Base-by-base conservation (phyloP, 2,888 invertebrate genomes). In the Ryuthela nishihirai region DNA sequence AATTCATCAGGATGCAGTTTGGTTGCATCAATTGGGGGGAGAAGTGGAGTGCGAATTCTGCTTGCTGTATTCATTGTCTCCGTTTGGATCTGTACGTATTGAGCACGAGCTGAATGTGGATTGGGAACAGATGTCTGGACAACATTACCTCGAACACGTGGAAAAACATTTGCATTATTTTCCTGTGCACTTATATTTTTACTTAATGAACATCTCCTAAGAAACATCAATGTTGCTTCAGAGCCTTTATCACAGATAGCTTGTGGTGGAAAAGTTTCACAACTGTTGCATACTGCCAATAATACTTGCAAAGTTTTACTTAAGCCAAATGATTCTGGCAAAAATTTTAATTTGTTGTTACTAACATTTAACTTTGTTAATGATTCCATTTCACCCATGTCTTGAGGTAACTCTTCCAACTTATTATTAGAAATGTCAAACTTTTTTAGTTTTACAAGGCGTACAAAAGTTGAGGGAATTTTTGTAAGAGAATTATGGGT, bases 51-150 rank as follows among this genome's bases (percentile, higher is more conserved):
- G 64, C 72, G 72, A 39, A 73, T 71, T 26, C 73, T 56, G 54
- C 69, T 71, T 4, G 73, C 69, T 18, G 64, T 64, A 46, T 67
- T 65, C 48, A 60, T 54, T 6, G 74, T 74, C 56, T 72, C 68
- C 2, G 73, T 74, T 64, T 74, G 73, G 35, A 69, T 67, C 61
- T 74, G 73, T 15, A 72, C 72, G 56, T 74, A 74, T 56, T 73
- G 70, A n/a, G 66, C 70, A 50, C 72, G 70, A 10, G 72, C 71
- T 3, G 73, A 72, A 50, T 72, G 71, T 5, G 72, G 70, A 54
- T 74, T 73, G n/a, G 68, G 67, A 12, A 70, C 71, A 4, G 71
- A 67, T 5, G 69, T 70, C 38, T 70, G 70, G 15, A 70, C 60
- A 55, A 72, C 72, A 54, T 73, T 73, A 7, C 72, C 70, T 36